Base-by-base conservation (phyloP, 2,888 invertebrate genomes). In the Hyalella azteca region DNA sequence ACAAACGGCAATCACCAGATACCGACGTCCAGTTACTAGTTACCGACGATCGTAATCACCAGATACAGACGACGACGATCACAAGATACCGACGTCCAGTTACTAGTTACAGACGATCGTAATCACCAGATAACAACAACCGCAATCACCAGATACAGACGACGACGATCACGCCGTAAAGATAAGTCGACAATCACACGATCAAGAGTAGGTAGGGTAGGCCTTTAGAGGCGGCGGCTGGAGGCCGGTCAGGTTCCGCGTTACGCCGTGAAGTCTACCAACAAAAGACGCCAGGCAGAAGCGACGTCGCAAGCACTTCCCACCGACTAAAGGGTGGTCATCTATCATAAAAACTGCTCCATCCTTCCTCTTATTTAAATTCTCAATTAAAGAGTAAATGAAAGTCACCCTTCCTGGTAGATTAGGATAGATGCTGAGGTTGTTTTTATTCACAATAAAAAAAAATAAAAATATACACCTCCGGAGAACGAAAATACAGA, bases 321-420 rank as follows among this genome's bases (percentile, higher is more conserved):
- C 36, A 66, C n/a, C 36, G 36, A n/a, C 66, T 36, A 66, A 36
- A 66, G 66, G 66, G 66, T 66, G 66, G 66, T 36, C 66, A 66
- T 66, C 66, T 4, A 66, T 66, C 66, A 66, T 66, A 66, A 66
- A 66, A 66, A 66, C 32, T 29, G n/a, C 26, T 4, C 36, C 66
- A 66, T 66, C 13, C 66, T 36, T 66, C 66, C 66, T 66, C 54
- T 66, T 66, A 66, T 66, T 66, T 66, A 66, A 66, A 66, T 66
- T 36, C 66, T 15, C 36, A n/a, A 66, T 66, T 32, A 36, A 66
- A 36, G 2, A 66, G 39, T 19, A 29, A n/a, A 26, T 29, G 22
- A 26, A 22, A 54, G 54, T 54, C 26, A 54, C 13, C 4, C 9
- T 22, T 9, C 22, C 29, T 26, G 5, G n/a, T n/a, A 54, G 9